Conservation (phyloP, 2,797 vertebrate species). For the Betta splendens region DNA sequence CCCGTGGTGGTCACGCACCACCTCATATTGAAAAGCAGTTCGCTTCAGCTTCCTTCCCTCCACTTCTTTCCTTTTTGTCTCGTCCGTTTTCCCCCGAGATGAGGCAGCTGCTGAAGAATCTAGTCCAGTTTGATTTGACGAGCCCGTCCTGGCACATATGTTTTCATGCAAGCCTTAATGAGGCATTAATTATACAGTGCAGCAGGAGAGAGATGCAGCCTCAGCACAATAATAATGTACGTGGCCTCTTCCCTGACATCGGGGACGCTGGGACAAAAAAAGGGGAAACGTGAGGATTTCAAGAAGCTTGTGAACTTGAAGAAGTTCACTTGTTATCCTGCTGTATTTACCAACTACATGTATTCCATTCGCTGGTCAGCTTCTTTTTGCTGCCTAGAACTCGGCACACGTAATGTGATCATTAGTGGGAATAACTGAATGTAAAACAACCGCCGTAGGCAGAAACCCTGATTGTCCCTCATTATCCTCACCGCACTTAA, state of each 20-base stretch:
- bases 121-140: constrained; percentile 74
- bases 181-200: constrained; percentile 80
- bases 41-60: constrained; percentile 17
- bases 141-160: constrained; percentile 64
- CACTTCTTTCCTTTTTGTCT: constrained; percentile 11
- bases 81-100: constrained; percentile 45
- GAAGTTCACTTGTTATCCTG: constrained; percentile 34
- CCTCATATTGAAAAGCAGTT: constrained; percentile 11
- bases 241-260: constrained; percentile 52
- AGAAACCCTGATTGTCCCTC: constrained; percentile 29
- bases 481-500: constrained; percentile 62
- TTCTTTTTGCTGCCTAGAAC: constrained; percentile 26
- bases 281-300: constrained; percentile 35
- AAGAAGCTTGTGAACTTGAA: constrained; percentile 59
- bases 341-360: no score
- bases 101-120: constrained; percentile 68
- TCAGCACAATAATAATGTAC: constrained; percentile 70
- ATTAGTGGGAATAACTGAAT: constrained; percentile 53
- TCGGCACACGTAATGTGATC: constrained; percentile 45
- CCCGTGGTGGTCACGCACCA: constrained; percentile 28
- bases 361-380: constrained; percentile 63
- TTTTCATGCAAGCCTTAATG: constrained; percentile 76
- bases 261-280: constrained; percentile 7
- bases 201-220: constrained; percentile 60
- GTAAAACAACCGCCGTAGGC: constrained; percentile 41